These are phyloP conservation scores for Scomber japonicus DNA, from an alignment of 2,113 vertebrate genomes.

Conservation along the genomic window DNA sequence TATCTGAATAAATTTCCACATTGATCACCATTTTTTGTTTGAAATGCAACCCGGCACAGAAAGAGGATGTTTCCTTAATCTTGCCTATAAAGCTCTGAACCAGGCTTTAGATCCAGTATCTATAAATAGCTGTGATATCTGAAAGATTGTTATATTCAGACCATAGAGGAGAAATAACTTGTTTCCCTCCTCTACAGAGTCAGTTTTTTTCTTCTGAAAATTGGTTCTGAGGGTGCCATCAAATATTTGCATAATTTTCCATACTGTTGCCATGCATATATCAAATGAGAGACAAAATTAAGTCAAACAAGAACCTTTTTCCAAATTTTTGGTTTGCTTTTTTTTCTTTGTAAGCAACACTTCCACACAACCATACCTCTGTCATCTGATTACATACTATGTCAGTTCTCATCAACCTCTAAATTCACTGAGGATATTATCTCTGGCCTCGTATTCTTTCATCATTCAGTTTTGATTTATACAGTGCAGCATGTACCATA, in stretches of 20 bases:
- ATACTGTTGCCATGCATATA: neutral
- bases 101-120: too few species aligned
- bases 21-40: constrained; percentile 17
- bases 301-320: neutral
- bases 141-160: neutral
- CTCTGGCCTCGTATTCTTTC: constrained; percentile 28
- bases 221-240: neutral
- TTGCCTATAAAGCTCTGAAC: neutral
- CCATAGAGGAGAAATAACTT: neutral
- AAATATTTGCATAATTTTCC: neutral
- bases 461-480: constrained; percentile 61
- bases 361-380: neutral
- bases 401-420: constrained; percentile 40
- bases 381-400: constrained; percentile 36
- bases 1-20: neutral
- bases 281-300: constrained; percentile 8
- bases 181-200: neutral
- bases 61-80: constrained; percentile 10
- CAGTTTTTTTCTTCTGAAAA: neutral
- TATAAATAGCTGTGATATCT: too few species aligned
- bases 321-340: neutral
- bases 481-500: constrained; percentile 25
- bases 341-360: constrained; percentile 6
- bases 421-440: constrained; percentile 39
- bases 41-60: constrained; percentile 14